These are phyloP conservation scores for Carduelis carduelis DNA, from an alignment of 2,797 vertebrate genomes.

Conservation along the genomic window DNA sequence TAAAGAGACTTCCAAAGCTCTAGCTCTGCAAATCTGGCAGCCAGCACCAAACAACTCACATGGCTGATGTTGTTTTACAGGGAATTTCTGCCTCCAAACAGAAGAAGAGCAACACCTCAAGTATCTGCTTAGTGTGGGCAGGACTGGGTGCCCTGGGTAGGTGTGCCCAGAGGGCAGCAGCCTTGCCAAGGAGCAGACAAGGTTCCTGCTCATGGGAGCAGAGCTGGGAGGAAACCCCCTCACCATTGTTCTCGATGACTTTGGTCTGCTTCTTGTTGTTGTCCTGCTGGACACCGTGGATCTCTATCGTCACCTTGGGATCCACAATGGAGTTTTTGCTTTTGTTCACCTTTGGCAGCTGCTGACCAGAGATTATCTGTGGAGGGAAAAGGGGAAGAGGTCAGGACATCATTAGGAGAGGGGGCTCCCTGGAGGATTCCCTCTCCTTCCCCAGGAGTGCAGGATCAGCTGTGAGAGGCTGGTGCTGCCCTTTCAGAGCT, in stretches of 20 bases:
- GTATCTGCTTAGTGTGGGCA: neutral
- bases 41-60: neutral
- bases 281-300: constrained; percentile 82
- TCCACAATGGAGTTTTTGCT: constrained; percentile 92
- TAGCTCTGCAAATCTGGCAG: neutral
- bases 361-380: constrained; percentile 94
- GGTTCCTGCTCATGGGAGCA: neutral
- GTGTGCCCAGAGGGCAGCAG: neutral
- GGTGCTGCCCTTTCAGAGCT: neutral
- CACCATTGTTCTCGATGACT: constrained; percentile 88
- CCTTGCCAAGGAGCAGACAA: neutral
- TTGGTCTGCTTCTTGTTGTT: constrained; percentile 79
- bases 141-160: neutral
- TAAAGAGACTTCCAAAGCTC: neutral
- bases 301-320: constrained; percentile 87
- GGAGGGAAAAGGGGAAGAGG: neutral
- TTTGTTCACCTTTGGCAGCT: constrained; percentile 92
- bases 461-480: neutral
- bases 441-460: neutral
- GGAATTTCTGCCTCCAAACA: neutral
- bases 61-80: neutral
- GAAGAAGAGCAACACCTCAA: neutral
- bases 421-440: neutral
- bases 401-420: neutral
- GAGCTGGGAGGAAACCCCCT: neutral